Evolutionary conservation across 2,113 vertebrate genomes (phyloP), one percentile per base, ranked within the genome.

Genomic region (Micromys minutus): DNA sequence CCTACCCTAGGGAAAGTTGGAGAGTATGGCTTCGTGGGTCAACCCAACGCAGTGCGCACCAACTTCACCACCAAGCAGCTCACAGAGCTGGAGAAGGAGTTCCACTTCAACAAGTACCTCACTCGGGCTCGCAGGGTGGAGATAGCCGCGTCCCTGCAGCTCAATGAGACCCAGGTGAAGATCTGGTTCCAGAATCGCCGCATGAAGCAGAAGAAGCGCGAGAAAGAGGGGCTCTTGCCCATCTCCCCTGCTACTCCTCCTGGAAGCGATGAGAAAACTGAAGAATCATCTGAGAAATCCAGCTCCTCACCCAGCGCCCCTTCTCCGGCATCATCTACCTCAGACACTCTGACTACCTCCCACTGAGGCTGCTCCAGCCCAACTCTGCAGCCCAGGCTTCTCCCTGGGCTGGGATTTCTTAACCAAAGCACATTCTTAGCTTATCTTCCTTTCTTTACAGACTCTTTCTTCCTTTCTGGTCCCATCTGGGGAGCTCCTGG

Each of bases 181-280:
- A 99, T 99, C 67, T 99, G 99, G 99, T 99, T 99, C 98, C 99
- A 99, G 98, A 99, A 99, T 96, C 99, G 99, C 45, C 98, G 99
- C 72, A 99, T 99, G 99, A 99, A 99, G 98, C 99, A 99, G 92
- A 99, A 99, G 98, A 99, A 99, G 96, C 98, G 99, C 0, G 99
- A 99, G 97, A 99, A 99, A 97, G 99, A 99, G 89, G 99, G 99
- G 26, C 96, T 99, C 65, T 96, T 99, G 65, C 98, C 99, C 94
- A 99, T 99, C 95, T 98, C 98, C 50, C 98, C 99, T 0, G 97
- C 98, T 42, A 99, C 99, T 77, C 97, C 98, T 0, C 98, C 98
- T 0, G 99, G 99, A 89, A 98, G 97, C 81, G 99, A 98, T 24
- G 99, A 99, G 87, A 99, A 99, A 98, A 97, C 97, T 0, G 99